Evolutionary conservation across 2,797 vertebrate genomes (phyloP), one percentile per base, ranked within the genome.

Genomic region (Meda fulgida): DNA sequence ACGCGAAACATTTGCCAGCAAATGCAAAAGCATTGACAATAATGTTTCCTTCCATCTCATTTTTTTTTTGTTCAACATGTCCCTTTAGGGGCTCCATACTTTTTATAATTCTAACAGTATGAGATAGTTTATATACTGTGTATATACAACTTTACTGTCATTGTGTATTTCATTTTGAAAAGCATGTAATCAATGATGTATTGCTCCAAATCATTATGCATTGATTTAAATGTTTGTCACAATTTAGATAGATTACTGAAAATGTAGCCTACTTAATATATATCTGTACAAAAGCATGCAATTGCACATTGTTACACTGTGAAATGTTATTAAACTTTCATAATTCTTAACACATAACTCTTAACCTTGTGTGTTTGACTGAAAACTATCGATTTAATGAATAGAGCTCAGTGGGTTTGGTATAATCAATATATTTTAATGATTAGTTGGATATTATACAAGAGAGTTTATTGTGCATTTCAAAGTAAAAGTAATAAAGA

Each of bases 41-140:
- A 0, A 14, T 26, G 5, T 65, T 65, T 65, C 26, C 14, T 18
- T 14, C n/a, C 14, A 31, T 65, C 58, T 55, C 0, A 23, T n/a
- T 58, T 58, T 55, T n/a, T n/a, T 53, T 31, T 31, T 53, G 18
- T 60, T 31, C 63, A 63, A 26, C 2, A 31, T 7, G 63, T 8
- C 60, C 14, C 6, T 31, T 65, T 18, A 65, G 29, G 1, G 1
- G 14, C 29, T 65, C 26, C 0, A 26, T 31, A 65, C 14, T 65
- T 55, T 77, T 38, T 8, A 21, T 19, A 14, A n/a, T 55, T 14
- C 60, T n/a, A 53, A 51, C 21, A 13, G 21, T 67, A 80, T 67
- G 46, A 80, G 46, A 16, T 36, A 51, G 7, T 34, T 80, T 80
- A 51, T 80, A 80, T 36, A 53, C 21, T n/a, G 65, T 81, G 65